Conservation (phyloP, 2,113 vertebrate species). For the Archocentrus centrarchus region DNA sequence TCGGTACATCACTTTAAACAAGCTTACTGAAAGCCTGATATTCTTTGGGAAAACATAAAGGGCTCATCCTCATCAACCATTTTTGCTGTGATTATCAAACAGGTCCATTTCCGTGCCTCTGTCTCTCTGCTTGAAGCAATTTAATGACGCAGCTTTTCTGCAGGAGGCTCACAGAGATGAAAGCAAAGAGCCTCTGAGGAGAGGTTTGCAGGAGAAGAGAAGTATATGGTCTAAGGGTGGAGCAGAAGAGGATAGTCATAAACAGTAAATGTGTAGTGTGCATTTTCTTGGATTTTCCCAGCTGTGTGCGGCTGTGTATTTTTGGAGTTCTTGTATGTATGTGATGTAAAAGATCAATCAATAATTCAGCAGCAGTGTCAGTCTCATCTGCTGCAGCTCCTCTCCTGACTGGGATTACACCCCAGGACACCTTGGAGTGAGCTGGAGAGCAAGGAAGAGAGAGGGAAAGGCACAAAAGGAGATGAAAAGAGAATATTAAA, state of each 20-base stretch:
- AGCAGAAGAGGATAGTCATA: constrained; percentile 4
- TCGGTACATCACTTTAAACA: constrained; percentile 9
- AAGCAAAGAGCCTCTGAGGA: constrained; percentile 44
- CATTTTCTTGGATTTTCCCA: constrained; percentile 9
- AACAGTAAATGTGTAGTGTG: not conserved
- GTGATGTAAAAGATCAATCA: constrained; percentile 71
- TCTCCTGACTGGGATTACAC: constrained; percentile 58
- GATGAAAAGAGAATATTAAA: constrained; percentile 9
- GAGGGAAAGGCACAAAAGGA: constrained; percentile 8
- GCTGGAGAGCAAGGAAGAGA: constrained; percentile 13
- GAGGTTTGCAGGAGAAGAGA: constrained; percentile 27
- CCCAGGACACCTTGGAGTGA: constrained; percentile 61
- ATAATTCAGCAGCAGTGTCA: constrained; percentile 74
- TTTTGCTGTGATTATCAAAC: constrained; percentile 56
- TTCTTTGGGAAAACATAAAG: constrained; percentile 28
- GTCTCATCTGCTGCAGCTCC: constrained; percentile 55
- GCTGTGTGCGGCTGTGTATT: constrained; percentile 28
- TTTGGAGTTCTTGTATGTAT: constrained; percentile 39
- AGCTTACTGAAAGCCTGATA: constrained; percentile 8
- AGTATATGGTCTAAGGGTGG: constrained; percentile 16
- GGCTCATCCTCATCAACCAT: constrained; percentile 24
- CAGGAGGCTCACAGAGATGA: constrained; percentile 46
- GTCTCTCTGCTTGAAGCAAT: constrained; percentile 49
- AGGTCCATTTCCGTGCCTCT: constrained; percentile 14
- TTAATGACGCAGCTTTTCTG: constrained; percentile 63